A percentile compares a stretch with the other conserved stretches of the same genome.
phyloP scores from a whole-genome alignment of 2,797 vertebrate species.

The Microchirus variegatus region DNA sequence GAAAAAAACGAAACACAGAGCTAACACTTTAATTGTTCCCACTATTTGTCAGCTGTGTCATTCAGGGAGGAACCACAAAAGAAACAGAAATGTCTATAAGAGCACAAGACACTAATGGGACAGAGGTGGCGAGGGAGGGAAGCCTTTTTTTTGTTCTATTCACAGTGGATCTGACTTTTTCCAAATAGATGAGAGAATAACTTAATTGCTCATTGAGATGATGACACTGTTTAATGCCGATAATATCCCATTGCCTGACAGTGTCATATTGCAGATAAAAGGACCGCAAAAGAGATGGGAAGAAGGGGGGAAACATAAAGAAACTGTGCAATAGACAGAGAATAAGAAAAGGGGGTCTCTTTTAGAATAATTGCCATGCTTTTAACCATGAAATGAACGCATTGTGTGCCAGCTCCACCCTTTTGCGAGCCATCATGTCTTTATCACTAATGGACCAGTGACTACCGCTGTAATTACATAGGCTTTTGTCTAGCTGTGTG shows the following conservation, averaged over 20 bases:
- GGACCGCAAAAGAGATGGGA: constrained; percentile 23
- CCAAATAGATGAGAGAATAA: constrained; percentile 88
- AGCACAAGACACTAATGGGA: constrained; percentile 46
- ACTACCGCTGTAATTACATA: constrained; percentile 73
- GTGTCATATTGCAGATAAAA: constrained; percentile 83
- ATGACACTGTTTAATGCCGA: constrained; percentile 92
- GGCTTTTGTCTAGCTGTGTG: constrained; percentile 69
- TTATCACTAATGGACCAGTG: constrained; percentile 77
- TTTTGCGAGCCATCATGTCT: constrained; percentile 70
- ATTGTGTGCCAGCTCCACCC: constrained; percentile 83
- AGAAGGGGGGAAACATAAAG: constrained; percentile 35
- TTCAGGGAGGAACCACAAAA: constrained; percentile 23
- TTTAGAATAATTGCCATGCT: constrained; percentile 93
- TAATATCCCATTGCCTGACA: constrained; percentile 92
- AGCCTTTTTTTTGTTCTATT: constrained; percentile 31
- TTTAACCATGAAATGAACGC: constrained; percentile 91
- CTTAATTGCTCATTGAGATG: constrained; percentile 94
- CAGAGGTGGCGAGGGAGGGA: constrained; percentile 21
- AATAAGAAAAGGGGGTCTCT: constrained; percentile 77
- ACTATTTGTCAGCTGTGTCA: constrained; percentile 15
- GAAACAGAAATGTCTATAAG: constrained; percentile 27
- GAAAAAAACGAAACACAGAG: neutral
- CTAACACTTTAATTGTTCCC: constrained; percentile 13
- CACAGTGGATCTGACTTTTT: constrained; percentile 68
- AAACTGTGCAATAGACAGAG: constrained; percentile 36